These are phyloP conservation scores for Cephalopachus bancanus DNA, from an alignment of 2,797 vertebrate species.

Conservation along the genomic window DNA sequence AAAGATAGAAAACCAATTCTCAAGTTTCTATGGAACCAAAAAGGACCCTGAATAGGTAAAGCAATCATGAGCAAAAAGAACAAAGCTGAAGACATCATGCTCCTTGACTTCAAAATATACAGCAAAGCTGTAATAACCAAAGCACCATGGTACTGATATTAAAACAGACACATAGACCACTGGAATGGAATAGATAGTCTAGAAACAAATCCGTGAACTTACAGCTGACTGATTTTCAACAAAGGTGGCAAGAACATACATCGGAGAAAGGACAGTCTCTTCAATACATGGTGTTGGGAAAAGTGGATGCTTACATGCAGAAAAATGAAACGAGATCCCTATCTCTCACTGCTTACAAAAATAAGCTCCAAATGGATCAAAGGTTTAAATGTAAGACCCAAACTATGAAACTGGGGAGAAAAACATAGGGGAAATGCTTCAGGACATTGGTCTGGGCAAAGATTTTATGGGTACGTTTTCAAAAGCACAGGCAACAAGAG, in stretches of 20 bases:
- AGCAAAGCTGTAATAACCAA: background rate
- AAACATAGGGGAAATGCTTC: background rate
- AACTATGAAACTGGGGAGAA: background rate
- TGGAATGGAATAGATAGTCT: background rate
- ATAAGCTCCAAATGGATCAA: background rate
- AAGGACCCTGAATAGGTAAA: background rate
- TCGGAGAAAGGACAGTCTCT: background rate
- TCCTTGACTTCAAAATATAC: background rate
- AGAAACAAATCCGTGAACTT: background rate
- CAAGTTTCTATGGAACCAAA: background rate
- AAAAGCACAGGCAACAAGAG: background rate
- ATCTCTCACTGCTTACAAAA: background rate
- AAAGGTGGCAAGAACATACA: background rate
- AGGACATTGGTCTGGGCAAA: background rate
- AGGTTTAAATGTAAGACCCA: background rate
- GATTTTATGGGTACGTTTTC: background rate
- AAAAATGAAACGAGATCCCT: background rate
- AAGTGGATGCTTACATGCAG: background rate
- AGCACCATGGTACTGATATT: background rate
- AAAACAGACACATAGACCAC: background rate
- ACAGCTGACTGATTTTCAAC: background rate
- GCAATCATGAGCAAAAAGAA: background rate
- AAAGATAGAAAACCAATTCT: background rate
- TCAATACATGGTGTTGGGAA: background rate
- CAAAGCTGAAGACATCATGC: background rate